Base-by-base conservation (phyloP, 2,888 invertebrate genomes). In the Xylota sylvarum region DNA sequence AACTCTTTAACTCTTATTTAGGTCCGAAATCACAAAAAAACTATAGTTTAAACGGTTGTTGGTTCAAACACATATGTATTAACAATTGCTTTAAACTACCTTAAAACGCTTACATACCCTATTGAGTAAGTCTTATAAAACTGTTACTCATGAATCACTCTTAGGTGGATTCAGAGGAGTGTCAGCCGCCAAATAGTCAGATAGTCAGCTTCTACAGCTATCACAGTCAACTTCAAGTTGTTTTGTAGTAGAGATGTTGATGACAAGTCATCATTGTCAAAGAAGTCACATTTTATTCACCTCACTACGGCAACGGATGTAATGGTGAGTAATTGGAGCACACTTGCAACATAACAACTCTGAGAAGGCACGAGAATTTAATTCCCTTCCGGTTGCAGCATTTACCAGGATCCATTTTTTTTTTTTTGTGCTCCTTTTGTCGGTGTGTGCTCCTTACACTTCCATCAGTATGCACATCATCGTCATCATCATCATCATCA, bases 251-350 rank as follows among this genome's bases (percentile, higher is more conserved):
- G 35, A 46, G 30, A 40, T 65, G 37, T 50, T 37, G 43, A 46
- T 72, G 65, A 72, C 70, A 65, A 65, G 52, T 78, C 72, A 50
- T 43, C 65, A 58, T 19, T 46, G 77, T 64, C 56, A 56, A 65
- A 77, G 77, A 70, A 70, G 56, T 82, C 77, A 64, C 64, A 76
- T 64, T 69, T 77, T 70, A 50, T 70, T 72, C 65, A 72, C 56
- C 56, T 65, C 48, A 30, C 56, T 55, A 17, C 10, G 30, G 30
- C 14, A 35, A 27, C 65, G 72, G 72, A 65, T 65, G 65, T 60
- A 67, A 78, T 78, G 72, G 19, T 72, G 72, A 83, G 64, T 82
- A 82, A 77, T 77, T 82, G 77, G 77, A 70, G 70, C 77, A 82
- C 56, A 64, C 70, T 74, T 67, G 48, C 35, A 72, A 35, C 17